Evolutionary conservation across 2,797 vertebrate species (phyloP), one percentile per base, ranked within the genome.

Genomic region (Kryptopterus vitreolus): DNA sequence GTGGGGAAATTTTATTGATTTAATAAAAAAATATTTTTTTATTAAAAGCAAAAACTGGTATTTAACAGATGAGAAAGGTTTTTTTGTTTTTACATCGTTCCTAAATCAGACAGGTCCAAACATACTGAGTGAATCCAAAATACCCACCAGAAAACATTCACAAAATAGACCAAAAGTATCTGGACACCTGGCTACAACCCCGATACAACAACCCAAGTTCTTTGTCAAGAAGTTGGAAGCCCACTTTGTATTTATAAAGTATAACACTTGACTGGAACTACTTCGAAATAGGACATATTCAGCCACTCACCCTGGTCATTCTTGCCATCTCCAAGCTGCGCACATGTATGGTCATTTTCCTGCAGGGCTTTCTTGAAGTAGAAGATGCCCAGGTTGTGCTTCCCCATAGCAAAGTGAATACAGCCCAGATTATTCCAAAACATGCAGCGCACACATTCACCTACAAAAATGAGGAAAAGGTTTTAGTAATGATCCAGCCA

Each of bases 351-450:
- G 86, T 99, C 97, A 0, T 99, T 99, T 89, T 99, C 98, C 87
- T 99, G 98, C 55, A 99, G 94, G 1, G 98, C 97, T 88, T 99
- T 99, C 92, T 99, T 99, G 89, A 99, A 99, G 91, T 99, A 99
- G 93, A 99, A 99, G 87, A 99, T 96, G 53, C 97, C 97, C 59
- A 99, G 92, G 69, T 99, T 99, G 91, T 99, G 97, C 88, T 99
- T 99, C 84, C 97, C 97, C 98, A 99, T 99, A 58, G 98, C 98
- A 90, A 99, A 99, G 90, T 99, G 98, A 87, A 99, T 98, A 87
- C 98, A 99, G 80, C 98, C 98, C 87, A 99, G 95, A 87, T 99
- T 99, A 90, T 99, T 99, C 98, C 98, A 99, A 91, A 99, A 99
- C 98, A 99, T 99, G 86, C 98, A 99, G 3, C 96, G 92, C 75